Conservation (phyloP, 2,888 invertebrate species). For the Chymomyza fuscimana region DNA sequence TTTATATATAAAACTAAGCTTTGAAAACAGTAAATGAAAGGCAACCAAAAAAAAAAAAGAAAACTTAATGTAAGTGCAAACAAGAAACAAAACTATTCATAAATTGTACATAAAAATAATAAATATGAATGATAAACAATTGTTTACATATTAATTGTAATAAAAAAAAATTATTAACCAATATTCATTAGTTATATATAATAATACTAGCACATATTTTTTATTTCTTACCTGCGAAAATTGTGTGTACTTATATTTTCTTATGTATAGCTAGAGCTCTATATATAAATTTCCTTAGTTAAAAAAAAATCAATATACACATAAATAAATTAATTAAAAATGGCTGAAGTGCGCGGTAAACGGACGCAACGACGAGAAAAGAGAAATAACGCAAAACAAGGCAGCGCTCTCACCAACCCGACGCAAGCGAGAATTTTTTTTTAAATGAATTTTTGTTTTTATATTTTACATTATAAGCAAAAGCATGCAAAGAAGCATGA, state of each 20-base stretch:
- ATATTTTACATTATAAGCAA: conserved; percentile 55
- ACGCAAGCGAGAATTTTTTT: conserved; percentile 42
- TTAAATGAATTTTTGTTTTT: conserved; percentile 46
- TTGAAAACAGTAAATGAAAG: neutral
- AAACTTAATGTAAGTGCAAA: conserved; percentile 27
- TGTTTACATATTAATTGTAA: conserved; percentile 21
- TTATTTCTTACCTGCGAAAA: conserved; percentile 13
- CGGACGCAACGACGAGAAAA: conserved; percentile 18
- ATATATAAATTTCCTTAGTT: conserved; percentile 31
- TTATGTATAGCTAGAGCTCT: neutral
- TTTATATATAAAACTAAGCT: conserved; percentile 3
- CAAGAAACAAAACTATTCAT: neutral
- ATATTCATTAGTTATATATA: neutral
- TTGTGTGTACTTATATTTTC: neutral
- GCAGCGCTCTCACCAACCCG: conserved; percentile 25
- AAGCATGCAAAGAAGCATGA: conserved; percentile 34
- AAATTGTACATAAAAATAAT: conserved; percentile 20
- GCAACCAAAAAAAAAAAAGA: conserved; percentile 16
- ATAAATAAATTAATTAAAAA: conserved; percentile 50
- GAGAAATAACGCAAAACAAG: conserved; percentile 15
- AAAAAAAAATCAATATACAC: conserved; percentile 47
- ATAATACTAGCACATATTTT: conserved; percentile 24
- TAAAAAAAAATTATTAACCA: conserved; percentile 18
- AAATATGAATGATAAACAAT: conserved; percentile 20
- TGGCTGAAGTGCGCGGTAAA: conserved; percentile 29